Conservation (phyloP, 2,888 invertebrate genomes). For the Scaptomyza tumidula region DNA sequence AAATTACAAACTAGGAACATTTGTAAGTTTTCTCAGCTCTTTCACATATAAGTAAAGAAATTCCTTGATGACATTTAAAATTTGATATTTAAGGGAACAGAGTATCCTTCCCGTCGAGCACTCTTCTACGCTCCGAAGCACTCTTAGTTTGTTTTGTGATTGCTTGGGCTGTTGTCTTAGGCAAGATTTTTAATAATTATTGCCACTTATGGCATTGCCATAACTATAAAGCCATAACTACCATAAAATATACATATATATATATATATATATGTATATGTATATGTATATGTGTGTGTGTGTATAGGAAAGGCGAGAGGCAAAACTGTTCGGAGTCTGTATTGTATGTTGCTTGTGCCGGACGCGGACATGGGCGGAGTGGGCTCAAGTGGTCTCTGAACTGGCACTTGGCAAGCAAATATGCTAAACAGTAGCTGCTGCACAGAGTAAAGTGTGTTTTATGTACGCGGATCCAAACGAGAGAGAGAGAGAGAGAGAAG, state of each 20-base stretch:
- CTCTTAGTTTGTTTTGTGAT: constrained; percentile 12
- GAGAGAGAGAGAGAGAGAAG: background rate
- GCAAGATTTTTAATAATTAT: constrained; percentile 83
- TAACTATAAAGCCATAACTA: constrained; percentile 11
- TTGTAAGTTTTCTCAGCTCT: too few species aligned
- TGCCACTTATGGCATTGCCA: constrained; percentile 81
- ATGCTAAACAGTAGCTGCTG: constrained; percentile 78
- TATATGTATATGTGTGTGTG: too few species aligned
- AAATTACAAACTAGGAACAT: too few species aligned
- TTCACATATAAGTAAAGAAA: too few species aligned
- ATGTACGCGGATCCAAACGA: background rate
- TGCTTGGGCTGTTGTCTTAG: constrained; percentile 71
- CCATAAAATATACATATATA: background rate
- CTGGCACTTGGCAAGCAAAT: constrained; percentile 75
- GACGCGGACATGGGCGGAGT: constrained; percentile 60
- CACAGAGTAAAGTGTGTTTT: constrained; percentile 27
- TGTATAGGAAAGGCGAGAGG: constrained; percentile 3
- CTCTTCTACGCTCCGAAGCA: background rate
- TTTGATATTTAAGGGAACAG: background rate
- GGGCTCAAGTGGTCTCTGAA: constrained; percentile 65
- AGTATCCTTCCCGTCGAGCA: background rate
- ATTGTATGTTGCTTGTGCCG: constrained; percentile 5
- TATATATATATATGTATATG: too few species aligned
- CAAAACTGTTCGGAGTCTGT: background rate
- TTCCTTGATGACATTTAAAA: too few species aligned